A percentile compares a stretch with the other conserved stretches of the same genome.
Evolutionary conservation across 2,888 invertebrate genomes (phyloP).

Genomic region (Pimpla rufipes): DNA sequence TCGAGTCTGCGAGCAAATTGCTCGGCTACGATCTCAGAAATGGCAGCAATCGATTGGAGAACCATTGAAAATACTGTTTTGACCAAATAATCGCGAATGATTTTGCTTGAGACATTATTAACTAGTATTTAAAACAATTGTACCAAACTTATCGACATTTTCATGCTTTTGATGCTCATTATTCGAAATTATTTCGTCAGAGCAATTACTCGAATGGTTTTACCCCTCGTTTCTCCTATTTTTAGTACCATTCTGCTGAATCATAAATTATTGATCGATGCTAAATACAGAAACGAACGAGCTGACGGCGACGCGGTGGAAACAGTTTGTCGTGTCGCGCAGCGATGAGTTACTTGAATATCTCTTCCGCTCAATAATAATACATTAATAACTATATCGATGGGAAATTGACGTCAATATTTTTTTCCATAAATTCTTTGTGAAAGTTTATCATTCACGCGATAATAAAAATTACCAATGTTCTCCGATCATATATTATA

Average conservation of each 20-base stretch:
- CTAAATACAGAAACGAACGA: neutral
- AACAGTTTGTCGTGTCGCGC: neutral
- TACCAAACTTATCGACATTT: neutral
- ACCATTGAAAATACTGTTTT: constrained; percentile 1
- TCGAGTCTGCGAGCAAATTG: constrained; percentile 4
- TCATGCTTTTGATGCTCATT: neutral
- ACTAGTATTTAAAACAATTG: neutral
- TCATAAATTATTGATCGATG: constrained; percentile 8
- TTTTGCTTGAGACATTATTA: neutral
- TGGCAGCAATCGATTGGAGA: neutral
- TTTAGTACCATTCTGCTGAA: neutral
- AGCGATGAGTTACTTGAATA: constrained; percentile 12
- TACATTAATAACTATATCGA: constrained; percentile 25
- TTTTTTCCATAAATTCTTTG: constrained; percentile 35
- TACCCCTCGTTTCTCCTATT: neutral
- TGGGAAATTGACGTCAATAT: constrained; percentile 45
- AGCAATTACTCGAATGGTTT: neutral
- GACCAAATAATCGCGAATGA: neutral
- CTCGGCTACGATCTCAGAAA: neutral
- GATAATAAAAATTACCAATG: constrained; percentile 48
- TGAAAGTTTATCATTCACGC: constrained; percentile 45
- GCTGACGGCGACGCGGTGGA: neutral
- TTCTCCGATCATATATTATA: constrained; percentile 21
- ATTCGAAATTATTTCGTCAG: neutral
- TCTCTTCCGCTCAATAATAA: neutral